These are phyloP conservation scores for Arizona elegans DNA, from an alignment of 2,113 vertebrate genomes.

Conservation along the genomic window DNA sequence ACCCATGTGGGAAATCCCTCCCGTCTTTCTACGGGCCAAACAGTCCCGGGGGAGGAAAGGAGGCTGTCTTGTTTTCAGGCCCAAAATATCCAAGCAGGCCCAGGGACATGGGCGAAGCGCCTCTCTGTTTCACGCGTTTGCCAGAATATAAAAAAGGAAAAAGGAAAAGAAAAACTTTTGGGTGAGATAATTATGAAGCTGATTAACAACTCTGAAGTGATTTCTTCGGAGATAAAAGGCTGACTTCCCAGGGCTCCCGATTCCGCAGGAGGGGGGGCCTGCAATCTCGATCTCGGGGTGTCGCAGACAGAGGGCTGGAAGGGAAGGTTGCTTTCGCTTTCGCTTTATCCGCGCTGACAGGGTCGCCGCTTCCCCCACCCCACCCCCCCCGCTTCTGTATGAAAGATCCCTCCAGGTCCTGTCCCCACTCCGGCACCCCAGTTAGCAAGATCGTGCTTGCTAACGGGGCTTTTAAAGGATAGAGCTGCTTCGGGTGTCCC, in stretches of 20 bases:
- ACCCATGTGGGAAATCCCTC: background rate
- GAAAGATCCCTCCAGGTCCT: background rate
- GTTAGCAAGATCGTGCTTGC: background rate
- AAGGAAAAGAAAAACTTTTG: background rate
- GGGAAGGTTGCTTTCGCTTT: background rate
- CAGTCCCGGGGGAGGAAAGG: background rate
- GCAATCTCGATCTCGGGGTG: background rate
- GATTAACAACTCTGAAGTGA: background rate
- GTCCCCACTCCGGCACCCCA: background rate
- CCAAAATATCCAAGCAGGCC: background rate
- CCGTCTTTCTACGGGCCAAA: background rate
- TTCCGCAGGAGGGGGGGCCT: background rate
- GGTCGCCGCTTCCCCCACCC: background rate
- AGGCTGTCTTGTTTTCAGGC: background rate
- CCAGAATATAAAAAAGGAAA: background rate
- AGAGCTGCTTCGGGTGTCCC: background rate
- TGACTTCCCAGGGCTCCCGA: background rate
- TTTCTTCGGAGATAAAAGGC: background rate
- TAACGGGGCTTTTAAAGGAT: background rate
- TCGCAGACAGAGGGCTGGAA: background rate
- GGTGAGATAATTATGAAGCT: background rate
- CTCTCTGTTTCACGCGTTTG: background rate
- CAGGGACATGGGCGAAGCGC: background rate
- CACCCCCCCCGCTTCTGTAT: background rate
- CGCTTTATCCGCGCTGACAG: background rate